phyloP scores from a whole-genome alignment of 2,797 vertebrate species.

The Ispidina lecontei region DNA sequence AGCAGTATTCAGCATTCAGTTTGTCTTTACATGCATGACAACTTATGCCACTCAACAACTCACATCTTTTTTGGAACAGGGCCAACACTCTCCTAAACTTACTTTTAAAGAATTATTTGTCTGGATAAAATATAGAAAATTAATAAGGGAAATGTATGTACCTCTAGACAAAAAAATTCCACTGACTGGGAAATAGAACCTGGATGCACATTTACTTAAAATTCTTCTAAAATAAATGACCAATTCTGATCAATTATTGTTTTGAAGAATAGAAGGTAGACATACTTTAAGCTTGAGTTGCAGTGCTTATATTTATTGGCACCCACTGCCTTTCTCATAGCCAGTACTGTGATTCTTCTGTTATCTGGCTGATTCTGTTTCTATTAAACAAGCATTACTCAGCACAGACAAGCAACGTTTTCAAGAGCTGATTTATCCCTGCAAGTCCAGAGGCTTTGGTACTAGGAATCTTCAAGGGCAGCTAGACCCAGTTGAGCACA shows the following conservation, averaged over 20 bases:
- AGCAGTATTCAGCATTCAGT: not conserved
- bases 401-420: not conserved
- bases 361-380: not conserved
- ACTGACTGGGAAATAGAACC: not conserved
- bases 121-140: not conserved
- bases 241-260: not conserved
- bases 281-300: not conserved
- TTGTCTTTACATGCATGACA: not conserved
- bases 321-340: not conserved
- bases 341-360: not conserved
- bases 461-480: slow-evolving; percentile 21
- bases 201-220: not conserved
- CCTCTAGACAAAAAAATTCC: not conserved
- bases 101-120: not conserved
- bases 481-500: not conserved
- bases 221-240: not conserved
- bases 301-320: not conserved
- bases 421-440: not conserved
- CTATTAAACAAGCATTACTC: not conserved
- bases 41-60: not conserved
- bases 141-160: not conserved
- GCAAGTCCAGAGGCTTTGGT: not conserved
- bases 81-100: not conserved
- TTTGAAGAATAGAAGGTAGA: not conserved
- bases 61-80: not conserved